Base-by-base conservation (phyloP, 2,113 vertebrate species). In the Motacilla alba region DNA sequence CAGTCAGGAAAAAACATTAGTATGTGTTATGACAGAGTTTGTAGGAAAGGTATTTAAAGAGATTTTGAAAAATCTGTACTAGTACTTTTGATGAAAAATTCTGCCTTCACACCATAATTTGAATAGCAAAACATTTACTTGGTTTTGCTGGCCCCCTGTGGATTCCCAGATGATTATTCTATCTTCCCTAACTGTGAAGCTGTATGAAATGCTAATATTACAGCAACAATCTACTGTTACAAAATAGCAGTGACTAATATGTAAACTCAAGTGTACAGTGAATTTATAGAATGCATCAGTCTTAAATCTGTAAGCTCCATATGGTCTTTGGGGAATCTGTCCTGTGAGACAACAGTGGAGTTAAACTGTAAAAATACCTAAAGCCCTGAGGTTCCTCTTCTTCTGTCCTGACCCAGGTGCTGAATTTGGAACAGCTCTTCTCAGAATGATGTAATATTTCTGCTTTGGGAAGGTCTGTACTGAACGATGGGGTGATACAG, bases 91-190 rank as follows among this genome's bases (percentile, higher is more conserved):
- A 86, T 93, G 63, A 91, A 81, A 70, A 88, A 59, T 64, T 94
- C 77, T 88, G 30, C 73, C 91, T 94, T 70, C 60, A 35, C 1
- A 2, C 56, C 43, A 46, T 49, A 83, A 52, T 94, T 81, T 94
- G 82, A 93, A 86, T 88, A 92, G 55, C 49, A 91, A 87, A 94
- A 87, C 76, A 82, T 96, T 90, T 93, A 85, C 88, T 95, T 93
- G 58, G n/a, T 93, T 97, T 83, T 39, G 12, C 53, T 90, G 74
- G 64, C 58, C 23, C 30, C 96, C 89, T 88, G 84, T 89, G 82
- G 94, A 56, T 96, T 96, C 50, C 47, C 60, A 89, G 64, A 95
- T 87, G 83, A 90, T 90, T 96, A 88, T 94, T 94, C 74, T 69
- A 62, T 96, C 91, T 90, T 94, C 33, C 33, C 72, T 77, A 74